These are phyloP conservation scores for Portevinia maculata DNA, from an alignment of 2,888 invertebrate species.

Conservation along the genomic window DNA sequence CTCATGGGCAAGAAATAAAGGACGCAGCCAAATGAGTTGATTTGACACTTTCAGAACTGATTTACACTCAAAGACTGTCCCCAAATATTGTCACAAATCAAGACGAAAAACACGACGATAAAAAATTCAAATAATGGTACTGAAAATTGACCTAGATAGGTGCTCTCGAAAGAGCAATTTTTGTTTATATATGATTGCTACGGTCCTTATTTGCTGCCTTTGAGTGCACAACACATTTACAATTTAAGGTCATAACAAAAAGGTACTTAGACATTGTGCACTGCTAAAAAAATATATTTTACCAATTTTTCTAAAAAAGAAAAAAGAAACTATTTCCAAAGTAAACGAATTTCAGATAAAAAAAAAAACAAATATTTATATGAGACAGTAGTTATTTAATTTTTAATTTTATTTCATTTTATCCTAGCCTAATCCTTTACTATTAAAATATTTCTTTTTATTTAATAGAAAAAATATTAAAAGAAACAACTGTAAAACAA, in stretches of 20 bases:
- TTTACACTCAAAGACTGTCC: conserved; percentile 3
- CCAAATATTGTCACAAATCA: background rate
- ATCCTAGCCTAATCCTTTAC: conserved; percentile 38
- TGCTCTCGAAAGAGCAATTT: background rate
- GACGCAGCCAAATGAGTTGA: background rate
- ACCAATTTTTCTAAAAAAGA: conserved; percentile 26
- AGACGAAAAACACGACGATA: background rate
- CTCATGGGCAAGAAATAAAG: conserved; percentile 7
- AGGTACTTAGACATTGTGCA: conserved; percentile 11
- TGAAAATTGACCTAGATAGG: background rate
- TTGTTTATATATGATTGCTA: background rate
- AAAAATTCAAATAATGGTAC: background rate
- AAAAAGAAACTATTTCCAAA: background rate
- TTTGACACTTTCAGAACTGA: conserved; percentile 16
- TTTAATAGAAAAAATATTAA: conserved; percentile 44
- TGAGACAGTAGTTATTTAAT: conserved; percentile 11
- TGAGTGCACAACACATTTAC: conserved; percentile 3
- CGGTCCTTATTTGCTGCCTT: background rate
- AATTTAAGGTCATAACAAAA: conserved; percentile 30
- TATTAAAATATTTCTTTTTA: conserved; percentile 22
- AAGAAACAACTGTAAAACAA: conserved; percentile 43
- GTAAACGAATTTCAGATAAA: conserved; percentile 26
- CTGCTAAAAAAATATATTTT: conserved; percentile 25
- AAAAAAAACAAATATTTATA: conserved; percentile 29
- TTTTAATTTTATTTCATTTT: conserved; percentile 17